Evolutionary conservation across 2,888 invertebrate species (phyloP).

Genomic region (Drosophila ustulata): DNA sequence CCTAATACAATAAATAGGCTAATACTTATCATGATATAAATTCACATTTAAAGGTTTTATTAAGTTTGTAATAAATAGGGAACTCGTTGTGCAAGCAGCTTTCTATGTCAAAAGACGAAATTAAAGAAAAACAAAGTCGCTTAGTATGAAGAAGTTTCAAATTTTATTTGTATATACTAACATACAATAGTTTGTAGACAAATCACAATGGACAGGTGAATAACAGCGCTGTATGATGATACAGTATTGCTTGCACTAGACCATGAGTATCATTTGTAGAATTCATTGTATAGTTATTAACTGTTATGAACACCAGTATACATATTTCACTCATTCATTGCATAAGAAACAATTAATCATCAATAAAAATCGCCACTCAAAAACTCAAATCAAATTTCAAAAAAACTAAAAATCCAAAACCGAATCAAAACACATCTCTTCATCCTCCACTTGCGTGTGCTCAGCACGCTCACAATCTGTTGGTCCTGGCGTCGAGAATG

Average conservation of each 20-base stretch:
- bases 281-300: slow-evolving; percentile 18
- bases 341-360: slow-evolving; percentile 48
- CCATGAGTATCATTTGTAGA: slow-evolving; percentile 38
- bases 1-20: background rate
- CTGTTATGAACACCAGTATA: slow-evolving; percentile 20
- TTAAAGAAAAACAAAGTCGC: background rate
- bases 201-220: slow-evolving; percentile 1
- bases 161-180: slow-evolving; percentile 8
- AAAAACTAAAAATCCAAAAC: slow-evolving; percentile 27
- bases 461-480: slow-evolving; percentile 89
- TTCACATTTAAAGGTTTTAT: background rate
- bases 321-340: slow-evolving; percentile 37
- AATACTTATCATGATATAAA: background rate
- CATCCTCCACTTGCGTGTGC: slow-evolving; percentile 47
- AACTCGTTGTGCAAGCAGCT: background rate
- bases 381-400: slow-evolving; percentile 28
- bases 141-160: background rate
- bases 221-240: background rate
- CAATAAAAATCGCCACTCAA: slow-evolving; percentile 55
- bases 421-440: slow-evolving; percentile 54
- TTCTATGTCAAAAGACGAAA: background rate
- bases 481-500: slow-evolving; percentile 88
- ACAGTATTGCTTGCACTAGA: slow-evolving; percentile 16
- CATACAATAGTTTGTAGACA: background rate
- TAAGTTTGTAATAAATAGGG: background rate